These are phyloP conservation scores for Polietes domitor DNA, from an alignment of 2,888 invertebrate species.

Conservation along the genomic window DNA sequence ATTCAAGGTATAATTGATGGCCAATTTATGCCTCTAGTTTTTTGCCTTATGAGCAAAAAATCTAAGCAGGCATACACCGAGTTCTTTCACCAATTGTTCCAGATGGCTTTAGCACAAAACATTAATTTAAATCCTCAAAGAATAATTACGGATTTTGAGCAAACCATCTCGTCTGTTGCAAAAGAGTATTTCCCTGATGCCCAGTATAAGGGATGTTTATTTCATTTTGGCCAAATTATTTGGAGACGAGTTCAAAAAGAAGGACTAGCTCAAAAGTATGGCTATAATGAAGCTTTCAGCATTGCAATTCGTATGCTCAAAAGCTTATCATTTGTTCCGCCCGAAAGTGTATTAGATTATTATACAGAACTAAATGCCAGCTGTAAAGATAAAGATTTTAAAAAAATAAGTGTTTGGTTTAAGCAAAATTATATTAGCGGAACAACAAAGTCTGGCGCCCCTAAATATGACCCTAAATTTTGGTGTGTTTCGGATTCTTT, in stretches of 20 bases:
- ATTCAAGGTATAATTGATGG: conserved; percentile 40
- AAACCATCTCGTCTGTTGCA: conserved; percentile 47
- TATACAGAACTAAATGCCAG: conserved; percentile 13
- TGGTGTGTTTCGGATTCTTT: conserved; percentile 37
- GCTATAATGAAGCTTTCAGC: conserved; percentile 31
- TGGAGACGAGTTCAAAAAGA: conserved; percentile 43
- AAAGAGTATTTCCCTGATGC: conserved; percentile 37
- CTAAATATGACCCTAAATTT: conserved; percentile 19
- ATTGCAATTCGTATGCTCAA: conserved; percentile 28
- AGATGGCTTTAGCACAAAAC: conserved; percentile 33
- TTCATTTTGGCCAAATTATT: conserved; percentile 42
- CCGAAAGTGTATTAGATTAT: conserved; percentile 25
- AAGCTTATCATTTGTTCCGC: neutral
- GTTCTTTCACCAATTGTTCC: conserved; percentile 34
- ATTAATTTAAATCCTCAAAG: conserved; percentile 35
- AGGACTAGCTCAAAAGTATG: conserved; percentile 48
- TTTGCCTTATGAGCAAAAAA: conserved; percentile 31
- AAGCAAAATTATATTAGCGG: conserved; percentile 9
- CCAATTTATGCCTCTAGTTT: conserved; percentile 43
- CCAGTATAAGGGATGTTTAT: conserved; percentile 33
- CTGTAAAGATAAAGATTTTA: conserved; percentile 31
- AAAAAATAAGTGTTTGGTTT: conserved; percentile 38
- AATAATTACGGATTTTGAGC: conserved; percentile 47
- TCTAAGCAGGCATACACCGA: conserved; percentile 13
- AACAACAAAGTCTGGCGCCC: conserved; percentile 8